phyloP scores from a whole-genome alignment of 2,888 invertebrate genomes.

The Pyrochroa serraticornis region DNA sequence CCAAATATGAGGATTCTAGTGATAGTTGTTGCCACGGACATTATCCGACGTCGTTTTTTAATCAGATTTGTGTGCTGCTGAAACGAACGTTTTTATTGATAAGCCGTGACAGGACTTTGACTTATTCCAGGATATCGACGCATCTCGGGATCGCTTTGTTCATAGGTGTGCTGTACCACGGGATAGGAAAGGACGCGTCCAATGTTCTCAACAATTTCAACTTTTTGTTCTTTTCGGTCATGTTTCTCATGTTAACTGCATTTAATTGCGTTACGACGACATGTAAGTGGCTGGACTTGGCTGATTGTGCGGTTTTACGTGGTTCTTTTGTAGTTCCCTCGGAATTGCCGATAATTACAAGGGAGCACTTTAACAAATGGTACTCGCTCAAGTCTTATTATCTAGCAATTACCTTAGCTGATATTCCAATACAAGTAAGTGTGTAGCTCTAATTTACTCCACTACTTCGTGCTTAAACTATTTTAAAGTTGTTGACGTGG shows the following conservation, averaged over 20 bases:
- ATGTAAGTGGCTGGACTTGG: conserved; percentile 68
- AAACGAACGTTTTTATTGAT: conserved; percentile 67
- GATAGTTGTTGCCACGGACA: conserved; percentile 42
- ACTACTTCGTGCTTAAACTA: background rate
- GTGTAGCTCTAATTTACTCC: background rate
- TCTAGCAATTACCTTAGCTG: conserved; percentile 66
- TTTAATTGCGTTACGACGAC: conserved; percentile 88
- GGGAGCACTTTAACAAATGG: conserved; percentile 74
- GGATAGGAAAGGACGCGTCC: conserved; percentile 85
- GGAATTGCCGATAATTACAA: conserved; percentile 65
- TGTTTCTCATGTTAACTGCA: conserved; percentile 94
- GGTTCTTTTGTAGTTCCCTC: conserved; percentile 63
- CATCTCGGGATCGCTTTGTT: conserved; percentile 81
- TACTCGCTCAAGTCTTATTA: conserved; percentile 71
- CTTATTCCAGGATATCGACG: conserved; percentile 76
- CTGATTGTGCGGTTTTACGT: too few species aligned
- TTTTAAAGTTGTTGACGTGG: background rate
- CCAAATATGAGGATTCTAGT: conserved; percentile 29
- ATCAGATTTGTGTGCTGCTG: conserved; percentile 67
- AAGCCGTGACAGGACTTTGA: conserved; percentile 76
- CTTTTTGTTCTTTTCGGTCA: conserved; percentile 87
- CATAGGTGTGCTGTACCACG: conserved; percentile 82
- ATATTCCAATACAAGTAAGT: conserved; percentile 65
- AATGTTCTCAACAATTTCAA: conserved; percentile 86
- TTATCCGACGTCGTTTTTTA: conserved; percentile 66